phyloP scores from a whole-genome alignment of 2,113 vertebrate species.

The Mirounga angustirostris region DNA sequence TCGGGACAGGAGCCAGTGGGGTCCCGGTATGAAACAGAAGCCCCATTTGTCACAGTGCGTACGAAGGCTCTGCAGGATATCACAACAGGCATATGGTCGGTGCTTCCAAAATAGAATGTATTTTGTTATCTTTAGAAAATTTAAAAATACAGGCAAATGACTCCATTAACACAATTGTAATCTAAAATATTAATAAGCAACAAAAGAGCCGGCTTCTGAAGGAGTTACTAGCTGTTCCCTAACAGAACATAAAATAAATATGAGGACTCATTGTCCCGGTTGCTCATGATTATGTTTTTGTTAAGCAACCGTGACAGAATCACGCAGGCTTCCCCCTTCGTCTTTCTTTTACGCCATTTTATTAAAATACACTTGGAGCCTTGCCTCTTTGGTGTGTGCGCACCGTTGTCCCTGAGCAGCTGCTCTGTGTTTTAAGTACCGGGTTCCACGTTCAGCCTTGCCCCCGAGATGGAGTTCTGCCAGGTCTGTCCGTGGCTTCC shows the following conservation, averaged over 20 bases:
- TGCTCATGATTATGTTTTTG: not conserved
- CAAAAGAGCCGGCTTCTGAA: not conserved
- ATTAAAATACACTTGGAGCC: not conserved
- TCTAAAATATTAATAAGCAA: constrained; percentile 62
- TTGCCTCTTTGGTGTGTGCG: not conserved
- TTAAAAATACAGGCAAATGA: not conserved
- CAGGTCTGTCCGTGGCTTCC: not conserved
- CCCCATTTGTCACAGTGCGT: accelerated
- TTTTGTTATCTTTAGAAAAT: constrained; percentile 15
- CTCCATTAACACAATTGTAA: not conserved
- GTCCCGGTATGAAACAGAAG: accelerated
- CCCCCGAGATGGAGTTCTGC: not conserved
- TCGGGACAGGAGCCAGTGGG: accelerated
- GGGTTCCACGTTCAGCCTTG: not conserved
- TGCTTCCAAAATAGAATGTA: constrained; percentile 15
- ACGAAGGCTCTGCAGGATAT: accelerated
- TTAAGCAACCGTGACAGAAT: not conserved
- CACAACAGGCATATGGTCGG: not conserved
- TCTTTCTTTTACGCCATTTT: not conserved
- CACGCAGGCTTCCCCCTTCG: not conserved
- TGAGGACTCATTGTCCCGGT: not conserved
- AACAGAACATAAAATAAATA: not conserved
- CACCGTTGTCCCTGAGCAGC: not conserved
- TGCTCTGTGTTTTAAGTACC: constrained; percentile 27
- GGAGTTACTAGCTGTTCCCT: not conserved